Evolutionary conservation across 2,797 vertebrate species (phyloP).

Genomic region (Sebastes trivittatus): DNA sequence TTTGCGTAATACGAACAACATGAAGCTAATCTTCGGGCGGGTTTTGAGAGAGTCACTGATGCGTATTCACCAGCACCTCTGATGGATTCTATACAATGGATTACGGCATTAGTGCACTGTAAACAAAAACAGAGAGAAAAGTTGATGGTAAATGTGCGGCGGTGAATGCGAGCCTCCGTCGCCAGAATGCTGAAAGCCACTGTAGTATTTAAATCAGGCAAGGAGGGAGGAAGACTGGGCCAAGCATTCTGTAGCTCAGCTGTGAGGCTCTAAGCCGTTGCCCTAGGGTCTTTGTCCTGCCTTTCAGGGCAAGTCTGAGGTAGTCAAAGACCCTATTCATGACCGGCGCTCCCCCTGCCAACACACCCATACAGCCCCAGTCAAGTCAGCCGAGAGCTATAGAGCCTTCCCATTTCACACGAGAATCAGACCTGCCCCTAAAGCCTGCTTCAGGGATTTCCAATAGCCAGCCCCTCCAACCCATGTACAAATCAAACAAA

Average conservation of each 20-base stretch:
- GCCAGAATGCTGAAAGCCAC: constrained; percentile 81
- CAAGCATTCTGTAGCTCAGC: constrained; percentile 84
- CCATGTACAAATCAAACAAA: constrained; percentile 84
- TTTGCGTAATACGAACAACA: constrained; percentile 56
- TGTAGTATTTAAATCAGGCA: constrained; percentile 86
- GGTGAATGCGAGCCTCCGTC: constrained; percentile 69
- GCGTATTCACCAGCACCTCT: constrained; percentile 50
- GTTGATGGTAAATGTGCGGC: constrained; percentile 62
- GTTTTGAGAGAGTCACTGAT: constrained; percentile 38
- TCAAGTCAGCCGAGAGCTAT: constrained; percentile 85
- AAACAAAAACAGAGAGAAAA: constrained; percentile 77
- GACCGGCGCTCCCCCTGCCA: constrained; percentile 83
- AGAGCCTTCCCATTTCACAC: constrained; percentile 86
- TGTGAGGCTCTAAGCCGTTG: constrained; percentile 86
- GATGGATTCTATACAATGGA: constrained; percentile 43
- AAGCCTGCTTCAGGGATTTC: constrained; percentile 86
- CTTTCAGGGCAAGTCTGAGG: constrained; percentile 87
- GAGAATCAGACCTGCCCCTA: constrained; percentile 86
- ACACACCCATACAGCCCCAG: constrained; percentile 85
- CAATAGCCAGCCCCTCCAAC: constrained; percentile 80
- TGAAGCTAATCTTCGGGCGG: constrained; percentile 37
- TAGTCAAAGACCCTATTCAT: constrained; percentile 89
- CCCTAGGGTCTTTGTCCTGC: constrained; percentile 87
- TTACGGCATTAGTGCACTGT: constrained; percentile 66
- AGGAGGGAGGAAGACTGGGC: constrained; percentile 81